Evolutionary conservation across 2,888 invertebrate species (phyloP), one percentile per base, ranked within the genome.

Genomic region (Tetranychus piercei): DNA sequence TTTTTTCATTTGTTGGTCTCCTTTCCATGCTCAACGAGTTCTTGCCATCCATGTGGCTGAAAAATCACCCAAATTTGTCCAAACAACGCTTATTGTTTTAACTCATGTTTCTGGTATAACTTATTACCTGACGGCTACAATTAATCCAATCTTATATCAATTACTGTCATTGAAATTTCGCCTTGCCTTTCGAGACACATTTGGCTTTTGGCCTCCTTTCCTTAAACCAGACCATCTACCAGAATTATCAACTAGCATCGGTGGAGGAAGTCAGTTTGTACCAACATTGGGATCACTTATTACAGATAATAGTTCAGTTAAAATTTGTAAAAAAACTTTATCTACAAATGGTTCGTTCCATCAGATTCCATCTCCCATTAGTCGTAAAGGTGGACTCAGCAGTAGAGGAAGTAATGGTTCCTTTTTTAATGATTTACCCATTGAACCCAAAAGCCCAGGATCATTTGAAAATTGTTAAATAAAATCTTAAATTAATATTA

Each of bases 1-100:
- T 87, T 92, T 92, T 83, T 92, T 91, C 75, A 89, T 94, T 1
- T 94, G 94, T 76, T 90, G 92, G 80, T 92, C 93, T 0, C 94
- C 95, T 1, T 94, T 94, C 82, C 94, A 94, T 83, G 89, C 91
- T 11, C 94, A 94, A 82, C 85, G 83, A 9, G 79, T 83, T 69
- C 80, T 82, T 80, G 80, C 80, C 8, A 79, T 80, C n/a, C 81
- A 81, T 76, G 80, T 80, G 44, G 78, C 73, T 72, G n/a, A 22
- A 15, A 73, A 79, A 20, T 79, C 80, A 78, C 80, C 80, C 0
- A 77, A 78, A 6, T 76, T 78, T 15, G 78, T 80, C 6, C 72
- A 79, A 20, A 76, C 78, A 8, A 77, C 79, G 1, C 80, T 80
- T 73, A 79, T 79, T 43, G 77, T 80, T 5, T 79, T 82, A n/a